Evolutionary conservation across 2,888 invertebrate genomes (phyloP).

Genomic region (Cynaeus angustus): DNA sequence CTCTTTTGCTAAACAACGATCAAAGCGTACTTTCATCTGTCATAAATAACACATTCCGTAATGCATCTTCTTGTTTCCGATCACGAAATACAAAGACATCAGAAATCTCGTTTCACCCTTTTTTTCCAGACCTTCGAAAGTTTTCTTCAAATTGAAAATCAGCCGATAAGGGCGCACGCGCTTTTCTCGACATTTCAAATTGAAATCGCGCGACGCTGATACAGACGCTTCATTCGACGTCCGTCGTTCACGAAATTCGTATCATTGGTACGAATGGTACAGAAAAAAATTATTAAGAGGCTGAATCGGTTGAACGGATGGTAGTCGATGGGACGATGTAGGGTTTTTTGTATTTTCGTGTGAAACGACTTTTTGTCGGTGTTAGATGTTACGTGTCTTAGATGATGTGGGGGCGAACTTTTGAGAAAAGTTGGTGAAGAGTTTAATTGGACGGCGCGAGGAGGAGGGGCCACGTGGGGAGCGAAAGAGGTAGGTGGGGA

Average conservation of each 20-base stretch:
- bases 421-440: conserved; percentile 4
- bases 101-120: too few species aligned
- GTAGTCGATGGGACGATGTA: conserved; percentile 12
- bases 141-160: conserved; percentile 20
- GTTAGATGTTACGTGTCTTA: conserved; percentile 32
- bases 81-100: too few species aligned
- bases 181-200: conserved; percentile 45
- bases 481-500: not conserved
- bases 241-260: conserved; percentile 49
- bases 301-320: conserved; percentile 9
- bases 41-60: too few species aligned
- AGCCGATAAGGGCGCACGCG: conserved; percentile 43
- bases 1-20: too few species aligned
- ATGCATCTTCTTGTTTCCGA: too few species aligned
- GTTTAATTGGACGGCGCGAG: not conserved
- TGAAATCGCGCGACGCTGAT: conserved; percentile 50
- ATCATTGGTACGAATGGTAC: conserved; percentile 37
- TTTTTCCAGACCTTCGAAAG: not conserved
- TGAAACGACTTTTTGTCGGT: conserved; percentile 20
- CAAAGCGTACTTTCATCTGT: too few species aligned
- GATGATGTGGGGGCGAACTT: conserved; percentile 10
- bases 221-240: conserved; percentile 49
- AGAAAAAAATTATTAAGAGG: not conserved
- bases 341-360: conserved; percentile 8
- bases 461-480: not conserved